Evolutionary conservation across 2,113 vertebrate genomes (phyloP), one percentile per base, ranked within the genome.

Genomic region (Labeo rohita): DNA sequence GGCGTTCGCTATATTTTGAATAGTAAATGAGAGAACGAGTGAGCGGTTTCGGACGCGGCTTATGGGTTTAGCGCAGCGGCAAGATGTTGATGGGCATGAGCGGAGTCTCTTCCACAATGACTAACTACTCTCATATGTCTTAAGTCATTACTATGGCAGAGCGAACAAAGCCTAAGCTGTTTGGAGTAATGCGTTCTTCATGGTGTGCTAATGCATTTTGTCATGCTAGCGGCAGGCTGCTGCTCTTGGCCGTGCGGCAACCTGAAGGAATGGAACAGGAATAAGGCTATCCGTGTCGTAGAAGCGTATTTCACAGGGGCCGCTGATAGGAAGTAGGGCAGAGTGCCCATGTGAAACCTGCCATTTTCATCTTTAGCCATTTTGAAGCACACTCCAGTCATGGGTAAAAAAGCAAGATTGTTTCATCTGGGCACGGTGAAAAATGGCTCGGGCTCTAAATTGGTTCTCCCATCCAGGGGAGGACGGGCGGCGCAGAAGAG

Each of bases 291-390:
- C 68, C 54, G 10, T 73, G 56, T 84, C 34, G 49, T 49, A 72
- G 56, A 85, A 89, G 80, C 80, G 28, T 52, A 76, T 88, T 87
- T 79, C 80, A 83, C 28, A 80, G 4, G 72, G 28, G 65, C 72
- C 72, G 85, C 82, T 74, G 76, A 52, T 61, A 87, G 49, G 18
- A 89, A 63, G 68, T 85, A 28, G 52, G 56, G 65, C 86, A 83
- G 73, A 34, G 86, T 73, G 73, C 65, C 84, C 81, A 79, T 75
- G 77, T 88, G 84, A 84, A 86, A 83, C 72, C 82, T 74, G 73
- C 84, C 88, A 85, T 90, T 90, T 90, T 89, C 88, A 85, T 89
- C 88, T 88, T 85, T 88, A 83, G 86, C 36, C 81, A 63, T 70
- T 66, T 82, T 78, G 68, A 88, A 83, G 74, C 79, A 68, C 87